Conservation (phyloP, 1,140 invertebrate genomes). For the Lepidurus arcticus region DNA sequence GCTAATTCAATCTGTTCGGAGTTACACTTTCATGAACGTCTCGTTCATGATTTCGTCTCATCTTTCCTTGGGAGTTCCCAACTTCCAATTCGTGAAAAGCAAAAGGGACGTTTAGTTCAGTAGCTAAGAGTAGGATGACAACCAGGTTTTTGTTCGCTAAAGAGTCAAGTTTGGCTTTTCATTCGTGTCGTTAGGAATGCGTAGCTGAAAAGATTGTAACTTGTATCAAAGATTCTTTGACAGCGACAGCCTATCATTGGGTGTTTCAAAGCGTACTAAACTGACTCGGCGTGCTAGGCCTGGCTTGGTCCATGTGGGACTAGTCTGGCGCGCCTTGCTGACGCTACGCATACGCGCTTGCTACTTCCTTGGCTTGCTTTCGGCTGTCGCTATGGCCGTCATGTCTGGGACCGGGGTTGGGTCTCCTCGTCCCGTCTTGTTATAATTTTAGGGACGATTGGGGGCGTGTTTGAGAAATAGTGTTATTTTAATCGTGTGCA, state of each 20-base stretch:
- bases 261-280: neutral
- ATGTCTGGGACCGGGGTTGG: slow-evolving; percentile 20
- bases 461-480: slow-evolving; percentile 12
- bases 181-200: too few relatives aligned
- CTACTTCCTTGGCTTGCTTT: slow-evolving; percentile 18
- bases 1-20: too few relatives aligned
- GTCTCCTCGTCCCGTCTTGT: slow-evolving; percentile 17
- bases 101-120: too few relatives aligned
- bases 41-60: too few relatives aligned
- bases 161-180: too few relatives aligned
- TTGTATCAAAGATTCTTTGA: neutral
- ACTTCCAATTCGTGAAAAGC: too few relatives aligned
- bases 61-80: too few relatives aligned
- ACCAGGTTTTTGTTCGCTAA: too few relatives aligned
- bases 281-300: neutral
- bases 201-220: too few relatives aligned
- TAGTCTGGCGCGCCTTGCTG: neutral
- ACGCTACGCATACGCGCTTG: slow-evolving; percentile 20
- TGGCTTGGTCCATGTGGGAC: neutral
- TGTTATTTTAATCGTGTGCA: slow-evolving; percentile 19
- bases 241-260: neutral
- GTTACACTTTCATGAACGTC: too few relatives aligned
- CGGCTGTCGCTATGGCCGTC: slow-evolving; percentile 16
- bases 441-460: slow-evolving; percentile 22
- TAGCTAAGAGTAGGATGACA: too few relatives aligned